These are phyloP conservation scores for Carassius carassius DNA, from an alignment of 2,113 vertebrate species.

Conservation along the genomic window DNA sequence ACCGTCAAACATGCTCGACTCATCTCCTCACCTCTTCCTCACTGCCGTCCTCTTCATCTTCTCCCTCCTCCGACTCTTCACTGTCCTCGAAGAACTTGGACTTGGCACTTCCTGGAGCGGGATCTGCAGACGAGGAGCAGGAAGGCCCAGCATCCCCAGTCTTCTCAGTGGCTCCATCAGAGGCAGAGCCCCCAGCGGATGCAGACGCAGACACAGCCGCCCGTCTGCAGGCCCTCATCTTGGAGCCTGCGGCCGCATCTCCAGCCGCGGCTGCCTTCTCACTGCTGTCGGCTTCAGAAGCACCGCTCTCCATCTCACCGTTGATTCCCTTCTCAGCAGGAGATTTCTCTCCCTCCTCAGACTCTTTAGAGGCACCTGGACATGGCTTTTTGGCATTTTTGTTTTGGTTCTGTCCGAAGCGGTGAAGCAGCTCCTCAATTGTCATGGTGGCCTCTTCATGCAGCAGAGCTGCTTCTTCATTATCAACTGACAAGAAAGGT, in stretches of 20 bases:
- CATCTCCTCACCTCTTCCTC: constrained; percentile 74
- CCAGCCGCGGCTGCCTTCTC: constrained; percentile 66
- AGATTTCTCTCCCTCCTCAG: constrained; percentile 62
- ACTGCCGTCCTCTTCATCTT: constrained; percentile 75
- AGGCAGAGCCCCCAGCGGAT: constrained; percentile 58
- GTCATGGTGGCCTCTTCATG: constrained; percentile 99
- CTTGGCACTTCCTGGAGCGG: constrained; percentile 83
- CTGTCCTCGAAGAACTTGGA: constrained; percentile 99
- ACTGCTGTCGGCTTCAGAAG: constrained; percentile 71
- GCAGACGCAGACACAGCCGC: constrained; percentile 54
- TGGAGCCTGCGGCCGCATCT: constrained; percentile 55
- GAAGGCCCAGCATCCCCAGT: constrained; percentile 89
- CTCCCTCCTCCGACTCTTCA: constrained; percentile 93
- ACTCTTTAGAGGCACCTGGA: constrained; percentile 51
- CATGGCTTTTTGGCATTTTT: constrained; percentile 77
- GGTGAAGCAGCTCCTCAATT: constrained; percentile 94
- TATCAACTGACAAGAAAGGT: constrained; percentile 84
- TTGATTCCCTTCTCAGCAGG: constrained; percentile 79
- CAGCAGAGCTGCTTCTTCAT: constrained; percentile 92
- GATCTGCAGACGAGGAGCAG: constrained; percentile 88
- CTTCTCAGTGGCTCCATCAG: constrained; percentile 64
- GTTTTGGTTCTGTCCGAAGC: constrained; percentile 94
- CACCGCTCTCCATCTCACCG: constrained; percentile 81
- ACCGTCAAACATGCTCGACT: background rate
- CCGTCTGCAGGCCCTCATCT: constrained; percentile 71